Conservation (phyloP, 2,888 invertebrate species). For the Polyommatus icarus region DNA sequence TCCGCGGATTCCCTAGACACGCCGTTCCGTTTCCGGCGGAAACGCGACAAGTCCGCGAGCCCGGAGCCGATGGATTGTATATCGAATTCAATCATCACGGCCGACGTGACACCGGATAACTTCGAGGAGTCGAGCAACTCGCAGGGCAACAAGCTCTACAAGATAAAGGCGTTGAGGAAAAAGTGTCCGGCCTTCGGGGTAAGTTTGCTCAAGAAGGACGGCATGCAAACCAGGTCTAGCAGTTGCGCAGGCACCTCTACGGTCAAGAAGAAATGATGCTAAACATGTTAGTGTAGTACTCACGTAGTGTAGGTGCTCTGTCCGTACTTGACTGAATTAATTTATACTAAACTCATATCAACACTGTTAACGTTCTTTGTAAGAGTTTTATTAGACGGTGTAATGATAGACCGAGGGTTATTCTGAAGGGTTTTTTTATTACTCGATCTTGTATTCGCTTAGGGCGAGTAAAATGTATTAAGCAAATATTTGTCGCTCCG, state of each 20-base stretch:
- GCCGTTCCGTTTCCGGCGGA: slow-evolving; percentile 70
- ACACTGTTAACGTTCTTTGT: slow-evolving; percentile 38
- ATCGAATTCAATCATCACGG: slow-evolving; percentile 65
- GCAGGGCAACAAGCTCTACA: slow-evolving; percentile 74
- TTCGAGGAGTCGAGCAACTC: slow-evolving; percentile 72
- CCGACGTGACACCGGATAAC: slow-evolving; percentile 71
- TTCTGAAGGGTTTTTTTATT: background rate
- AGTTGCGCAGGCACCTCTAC: slow-evolving; percentile 66
- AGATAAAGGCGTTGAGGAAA: slow-evolving; percentile 73
- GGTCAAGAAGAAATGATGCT: slow-evolving; percentile 77
- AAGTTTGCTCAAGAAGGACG: slow-evolving; percentile 69
- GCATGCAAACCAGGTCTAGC: slow-evolving; percentile 72
- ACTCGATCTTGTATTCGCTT: background rate
- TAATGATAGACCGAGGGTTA: background rate
- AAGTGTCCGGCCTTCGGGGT: slow-evolving; percentile 71
- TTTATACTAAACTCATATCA: slow-evolving; percentile 62
- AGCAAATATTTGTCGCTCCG: background rate
- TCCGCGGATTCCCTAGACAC: slow-evolving; percentile 72
- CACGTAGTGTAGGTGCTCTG: slow-evolving; percentile 53
- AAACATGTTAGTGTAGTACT: slow-evolving; percentile 46
- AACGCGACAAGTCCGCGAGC: slow-evolving; percentile 70
- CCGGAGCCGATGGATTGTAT: slow-evolving; percentile 75
- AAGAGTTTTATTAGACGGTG: slow-evolving; percentile 26
- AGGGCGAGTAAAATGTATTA: too few relatives aligned
- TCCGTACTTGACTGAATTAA: slow-evolving; percentile 54